phyloP scores from a whole-genome alignment of 2,888 invertebrate species.

The Elegia similella region DNA sequence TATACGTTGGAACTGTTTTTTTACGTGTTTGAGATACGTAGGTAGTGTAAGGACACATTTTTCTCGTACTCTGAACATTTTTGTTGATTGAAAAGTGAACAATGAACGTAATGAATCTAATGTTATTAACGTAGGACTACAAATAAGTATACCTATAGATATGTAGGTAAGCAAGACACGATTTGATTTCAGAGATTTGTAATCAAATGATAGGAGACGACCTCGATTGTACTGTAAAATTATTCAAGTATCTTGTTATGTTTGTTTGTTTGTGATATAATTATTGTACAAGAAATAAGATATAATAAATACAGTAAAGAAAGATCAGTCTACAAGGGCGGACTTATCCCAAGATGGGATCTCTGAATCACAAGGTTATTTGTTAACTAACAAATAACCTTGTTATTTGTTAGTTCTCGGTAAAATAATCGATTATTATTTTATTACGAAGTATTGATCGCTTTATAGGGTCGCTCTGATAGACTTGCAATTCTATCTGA shows the following conservation, averaged over 20 bases:
- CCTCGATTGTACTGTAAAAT: background rate
- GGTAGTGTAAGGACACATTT: no score
- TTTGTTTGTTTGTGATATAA: background rate
- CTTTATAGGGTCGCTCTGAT: background rate
- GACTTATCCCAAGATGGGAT: no score
- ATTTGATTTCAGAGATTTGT: background rate
- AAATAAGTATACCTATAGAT: no score
- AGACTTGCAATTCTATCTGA: no score
- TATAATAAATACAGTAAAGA: no score
- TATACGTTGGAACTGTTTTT: background rate
- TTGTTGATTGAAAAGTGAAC: no score
- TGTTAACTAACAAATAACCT: no score
- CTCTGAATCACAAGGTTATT: no score
- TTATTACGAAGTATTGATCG: background rate
- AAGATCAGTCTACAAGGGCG: no score
- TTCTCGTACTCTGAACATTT: no score
- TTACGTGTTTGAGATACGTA: background rate
- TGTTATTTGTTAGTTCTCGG: background rate
- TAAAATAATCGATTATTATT: slow-evolving; percentile 6
- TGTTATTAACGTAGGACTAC: background rate
- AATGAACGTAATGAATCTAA: no score
- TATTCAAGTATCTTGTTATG: background rate
- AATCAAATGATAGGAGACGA: background rate
- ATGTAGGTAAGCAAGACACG: background rate
- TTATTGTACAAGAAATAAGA: no score